Evolutionary conservation across 2,797 vertebrate species (phyloP), one percentile per base, ranked within the genome.

Genomic region (Hydrocynus forskahlii): DNA sequence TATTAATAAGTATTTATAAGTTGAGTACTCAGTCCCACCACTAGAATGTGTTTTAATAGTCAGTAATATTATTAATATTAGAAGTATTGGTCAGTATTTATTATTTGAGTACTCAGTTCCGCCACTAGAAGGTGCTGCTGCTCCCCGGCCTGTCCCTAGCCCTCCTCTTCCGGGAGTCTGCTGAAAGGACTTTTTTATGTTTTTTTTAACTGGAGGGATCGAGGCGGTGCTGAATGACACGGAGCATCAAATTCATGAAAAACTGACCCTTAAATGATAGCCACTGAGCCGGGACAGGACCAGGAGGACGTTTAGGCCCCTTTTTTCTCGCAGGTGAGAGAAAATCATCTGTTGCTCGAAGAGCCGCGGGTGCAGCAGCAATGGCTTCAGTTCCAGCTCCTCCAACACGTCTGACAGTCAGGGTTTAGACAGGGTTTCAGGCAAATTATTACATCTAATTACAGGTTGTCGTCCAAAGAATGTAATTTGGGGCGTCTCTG

Each of bases 161-260:
- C 69, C 78, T 81, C 79, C 83, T 84, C 83, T 84, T 84, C 83
- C 83, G 83, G 83, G 79, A 78, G 68, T 76, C 25, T 81, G 29
- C 77, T 77, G 60, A 81, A 84, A 77, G 62, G 74, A 84, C 74
- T 84, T 77, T 77, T 67, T 52, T 21, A 29, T 29, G 29, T 29
- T 7, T 60, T 25, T 25, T 2, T 8, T 68, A 52, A 52, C 13
- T 60, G 52, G 38, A 40, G 40, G 40, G 55, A 40, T 19, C 69
- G 35, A 40, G 40, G 21, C 71, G 19, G 67, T 55, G 14, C 76
- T 45, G 81, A 75, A 80, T 80, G 66, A 83, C 38, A 64, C 25
- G 62, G 21, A 48, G 75, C 2, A 45, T 66, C 25, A 67, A 52
- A 59, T 54, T 72, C 35, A 67, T 52, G 4, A 25, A 16, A 45